These are phyloP conservation scores for Bombus haemorrhoidalis DNA, from an alignment of 1,140 invertebrate genomes.

Conservation along the genomic window DNA sequence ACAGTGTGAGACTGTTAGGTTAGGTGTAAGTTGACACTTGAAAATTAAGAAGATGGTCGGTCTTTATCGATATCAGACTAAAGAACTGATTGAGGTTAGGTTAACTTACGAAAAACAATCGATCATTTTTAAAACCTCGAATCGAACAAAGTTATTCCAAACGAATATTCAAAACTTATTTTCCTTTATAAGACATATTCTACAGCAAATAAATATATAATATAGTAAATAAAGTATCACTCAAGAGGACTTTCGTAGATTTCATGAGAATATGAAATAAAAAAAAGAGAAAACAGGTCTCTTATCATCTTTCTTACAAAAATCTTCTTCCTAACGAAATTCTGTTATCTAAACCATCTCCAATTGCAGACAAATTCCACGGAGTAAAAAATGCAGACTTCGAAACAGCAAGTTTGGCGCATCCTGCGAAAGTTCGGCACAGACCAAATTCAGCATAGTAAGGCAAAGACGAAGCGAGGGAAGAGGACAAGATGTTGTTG, in stretches of 20 bases:
- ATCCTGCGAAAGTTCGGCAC: background rate
- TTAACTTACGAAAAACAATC: background rate
- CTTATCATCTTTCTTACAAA: background rate
- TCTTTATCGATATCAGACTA: background rate
- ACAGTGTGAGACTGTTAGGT: background rate
- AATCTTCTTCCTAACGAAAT: background rate
- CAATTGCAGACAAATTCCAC: background rate
- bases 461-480: background rate
- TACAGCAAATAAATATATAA: background rate
- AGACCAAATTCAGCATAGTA: background rate
- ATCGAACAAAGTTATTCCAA: background rate
- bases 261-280: background rate
- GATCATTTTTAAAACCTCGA: background rate
- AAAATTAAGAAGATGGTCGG: background rate
- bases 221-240: too few relatives aligned
- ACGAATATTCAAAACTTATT: background rate
- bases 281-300: background rate
- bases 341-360: background rate
- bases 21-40: background rate
- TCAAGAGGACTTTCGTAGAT: background rate
- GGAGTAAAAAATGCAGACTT: background rate
- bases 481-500: conserved; percentile 55
- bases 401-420: background rate
- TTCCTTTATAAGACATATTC: background rate
- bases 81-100: background rate